Base-by-base conservation (phyloP, 2,888 invertebrate species). In the Spodoptera exigua region DNA sequence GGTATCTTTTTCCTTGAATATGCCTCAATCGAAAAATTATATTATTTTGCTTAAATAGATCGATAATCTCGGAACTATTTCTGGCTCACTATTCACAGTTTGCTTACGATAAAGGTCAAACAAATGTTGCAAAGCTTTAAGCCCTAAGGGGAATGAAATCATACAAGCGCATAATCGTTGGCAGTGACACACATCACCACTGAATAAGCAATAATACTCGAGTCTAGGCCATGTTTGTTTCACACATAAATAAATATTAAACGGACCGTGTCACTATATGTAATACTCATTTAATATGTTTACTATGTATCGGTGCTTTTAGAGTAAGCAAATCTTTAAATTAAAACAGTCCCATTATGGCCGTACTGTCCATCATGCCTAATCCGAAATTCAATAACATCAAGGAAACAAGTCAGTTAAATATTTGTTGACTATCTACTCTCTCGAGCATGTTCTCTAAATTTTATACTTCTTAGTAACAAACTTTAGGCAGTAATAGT, bases 101-200 rank as follows among this genome's bases (percentile, higher is more conserved):
- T 60, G 9, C 9, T 5, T 9, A 17, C 37, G 13, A 51, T 56
- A 71, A 69, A 78, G 66, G 70, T 73, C 77, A 64, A 51, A 76
- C 76, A 64, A 78, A 79, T 81, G 66, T 77, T 79, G 77, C 70
- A 75, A 71, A 81, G 79, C 79, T 82, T 74, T 67, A 79, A 82
- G 76, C 81, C 83, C 83, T 80, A 78, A 83, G 84, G 86, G 85
- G 81, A 84, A 82, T 87, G 80, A 81, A 87, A 81, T 84, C 85
- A 86, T 80, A 83, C 75, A 77, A 84, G 88, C 85, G 84, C 74
- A 81, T 88, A 87, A 89, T 90, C 83, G 86, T 84, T 88, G 87
- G 84, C 92, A 90, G 89, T 91, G 91, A 90, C 89, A 90, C 81
- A 89, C 84, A 88, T 91, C 80, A 80, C 79, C 80, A 76, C 79